Evolutionary conservation across 2,113 vertebrate species (phyloP).

Genomic region (Dinomys branickii): DNA sequence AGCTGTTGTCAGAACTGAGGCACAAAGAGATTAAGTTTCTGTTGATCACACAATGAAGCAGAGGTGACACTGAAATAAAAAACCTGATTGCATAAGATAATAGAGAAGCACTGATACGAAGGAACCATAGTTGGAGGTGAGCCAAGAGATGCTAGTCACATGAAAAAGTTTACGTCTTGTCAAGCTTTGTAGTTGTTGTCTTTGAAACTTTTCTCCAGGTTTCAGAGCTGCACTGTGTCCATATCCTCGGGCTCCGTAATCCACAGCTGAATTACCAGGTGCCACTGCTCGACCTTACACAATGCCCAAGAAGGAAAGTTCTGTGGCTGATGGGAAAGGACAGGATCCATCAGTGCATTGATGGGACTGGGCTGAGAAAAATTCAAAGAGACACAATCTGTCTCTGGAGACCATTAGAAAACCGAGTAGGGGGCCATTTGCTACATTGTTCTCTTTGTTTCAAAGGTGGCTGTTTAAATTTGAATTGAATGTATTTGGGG

Average conservation of each 20-base stretch:
- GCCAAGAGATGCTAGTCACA: neutral
- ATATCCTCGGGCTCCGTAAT: neutral
- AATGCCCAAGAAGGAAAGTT: neutral
- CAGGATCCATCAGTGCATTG: neutral
- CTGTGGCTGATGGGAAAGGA: constrained; percentile 26
- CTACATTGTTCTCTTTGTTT: constrained; percentile 62
- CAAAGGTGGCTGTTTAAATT: constrained; percentile 57
- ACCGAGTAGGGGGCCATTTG: constrained; percentile 9
- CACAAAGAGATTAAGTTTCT: neutral
- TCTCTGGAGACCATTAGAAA: constrained; percentile 68
- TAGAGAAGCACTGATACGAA: neutral
- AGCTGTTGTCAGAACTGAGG: neutral
- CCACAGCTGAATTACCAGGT: neutral
- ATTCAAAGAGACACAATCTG: constrained; percentile 46
- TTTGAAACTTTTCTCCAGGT: neutral
- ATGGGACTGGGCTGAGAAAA: constrained; percentile 27
- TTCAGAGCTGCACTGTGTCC: neutral
- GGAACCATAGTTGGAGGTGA: no score
- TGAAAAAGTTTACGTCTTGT: neutral
- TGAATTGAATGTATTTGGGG: constrained; percentile 67
- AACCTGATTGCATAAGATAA: neutral
- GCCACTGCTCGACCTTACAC: neutral
- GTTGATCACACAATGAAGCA: neutral
- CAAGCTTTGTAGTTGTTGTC: neutral
- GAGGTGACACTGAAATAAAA: neutral